Evolutionary conservation across 2,888 invertebrate genomes (phyloP), one percentile per base, ranked within the genome.

Genomic region (Cordylochernes scorpioides): DNA sequence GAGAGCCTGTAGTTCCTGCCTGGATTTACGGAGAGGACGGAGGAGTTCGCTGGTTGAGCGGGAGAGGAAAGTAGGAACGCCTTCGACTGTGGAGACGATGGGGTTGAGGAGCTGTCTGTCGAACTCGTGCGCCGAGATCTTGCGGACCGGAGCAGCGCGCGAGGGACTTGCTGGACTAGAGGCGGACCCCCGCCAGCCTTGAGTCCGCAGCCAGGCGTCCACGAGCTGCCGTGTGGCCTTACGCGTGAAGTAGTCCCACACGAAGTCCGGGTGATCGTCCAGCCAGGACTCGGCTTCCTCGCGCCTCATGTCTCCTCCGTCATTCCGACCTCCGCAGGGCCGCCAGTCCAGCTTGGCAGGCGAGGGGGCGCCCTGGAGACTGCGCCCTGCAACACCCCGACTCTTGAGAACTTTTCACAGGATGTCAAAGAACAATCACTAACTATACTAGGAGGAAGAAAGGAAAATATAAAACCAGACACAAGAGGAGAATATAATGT

Each of bases 41-140:
- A 57, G 18, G 72, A 72, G 44, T 72, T 60, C 36, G 74, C 63
- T 50, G 72, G 72, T 21, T 8, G 31, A 30, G 49, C 52, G 25
- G 50, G 51, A 21, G 49, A 86, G 61, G 58, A 88, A 88, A 30
- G 86, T 86, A 27, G 78, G 80, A 13, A 78, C 77, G 10, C 88
- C 88, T 52, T 86, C 86, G 35, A 84, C 73, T 13, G 78, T 82
- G 46, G 77, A 82, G 42, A 88, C 75, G 56, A 88, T 72, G 38
- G 86, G 84, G 52, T 82, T 31, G 5, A 84, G 58, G 15, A 82
- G 64, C 39, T 84, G 84, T 8, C 77, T 66, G 57, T 86, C 86
- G 52, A 88, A 88, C 56, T 88, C 86, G 59, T 84, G 84, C 32
- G 86, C 84, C 30, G 86, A 86, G 53, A 88, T 84, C 62, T 64